Conservation (phyloP, 1,140 invertebrate species). For the Drepana arcuata region DNA sequence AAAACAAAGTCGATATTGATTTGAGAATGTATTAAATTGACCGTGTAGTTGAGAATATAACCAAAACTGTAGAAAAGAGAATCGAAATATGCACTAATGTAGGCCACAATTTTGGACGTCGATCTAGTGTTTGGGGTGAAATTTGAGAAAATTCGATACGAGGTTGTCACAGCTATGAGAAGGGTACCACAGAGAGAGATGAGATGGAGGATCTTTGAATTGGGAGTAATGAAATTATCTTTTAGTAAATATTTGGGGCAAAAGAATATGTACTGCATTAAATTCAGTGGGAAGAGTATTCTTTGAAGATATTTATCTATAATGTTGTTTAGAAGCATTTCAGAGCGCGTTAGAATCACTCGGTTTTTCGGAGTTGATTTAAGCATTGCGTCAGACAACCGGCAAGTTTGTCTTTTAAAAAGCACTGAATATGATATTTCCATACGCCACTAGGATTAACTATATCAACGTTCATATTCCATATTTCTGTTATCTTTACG, state of each 20-base stretch:
- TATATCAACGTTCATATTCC: too few species aligned
- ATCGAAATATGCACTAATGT: neutral
- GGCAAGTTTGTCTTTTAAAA: too few species aligned
- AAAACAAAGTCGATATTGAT: neutral
- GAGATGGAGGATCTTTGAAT: neutral
- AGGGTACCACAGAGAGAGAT: neutral
- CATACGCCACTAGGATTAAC: too few species aligned
- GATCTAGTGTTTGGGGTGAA: neutral
- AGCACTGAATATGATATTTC: too few species aligned
- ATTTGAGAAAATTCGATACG: neutral
- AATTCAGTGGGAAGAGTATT: conserved; percentile 2
- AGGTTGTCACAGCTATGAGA: neutral
- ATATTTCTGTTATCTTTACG: too few species aligned
- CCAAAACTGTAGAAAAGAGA: neutral
- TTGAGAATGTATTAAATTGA: neutral
- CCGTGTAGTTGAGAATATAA: neutral
- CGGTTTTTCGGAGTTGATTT: too few species aligned
- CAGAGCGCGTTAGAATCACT: too few species aligned
- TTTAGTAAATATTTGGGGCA: neutral
- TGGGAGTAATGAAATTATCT: neutral
- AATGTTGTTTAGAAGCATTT: conserved; percentile 4
- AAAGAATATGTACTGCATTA: conserved; percentile 1
- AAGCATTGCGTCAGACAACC: too few species aligned
- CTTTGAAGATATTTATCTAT: conserved; percentile 4
- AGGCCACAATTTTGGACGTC: neutral